These are phyloP conservation scores for Sternarchorhynchus goeldii DNA, from an alignment of 2,797 vertebrate genomes.

Conservation along the genomic window DNA sequence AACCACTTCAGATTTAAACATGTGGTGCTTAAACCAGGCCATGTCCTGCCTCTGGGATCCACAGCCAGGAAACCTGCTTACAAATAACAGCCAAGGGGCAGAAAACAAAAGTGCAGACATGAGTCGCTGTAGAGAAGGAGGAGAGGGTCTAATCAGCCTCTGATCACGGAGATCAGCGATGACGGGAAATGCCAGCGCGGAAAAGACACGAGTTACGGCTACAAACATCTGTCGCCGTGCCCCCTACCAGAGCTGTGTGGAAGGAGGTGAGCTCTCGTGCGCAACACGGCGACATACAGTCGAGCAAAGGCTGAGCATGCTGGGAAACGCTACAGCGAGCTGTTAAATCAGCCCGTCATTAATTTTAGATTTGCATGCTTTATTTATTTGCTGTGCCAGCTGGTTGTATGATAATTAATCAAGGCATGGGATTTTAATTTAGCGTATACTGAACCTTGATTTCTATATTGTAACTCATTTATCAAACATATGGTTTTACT, in stretches of 20 bases:
- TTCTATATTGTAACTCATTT: constrained; percentile 52
- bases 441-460: constrained; percentile 47
- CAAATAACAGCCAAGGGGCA: too few species aligned
- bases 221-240: background rate
- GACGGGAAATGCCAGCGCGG: background rate
- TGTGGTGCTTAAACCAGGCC: too few species aligned
- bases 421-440: constrained; percentile 62
- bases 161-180: background rate
- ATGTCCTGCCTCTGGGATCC: too few species aligned
- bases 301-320: background rate
- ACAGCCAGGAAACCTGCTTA: too few species aligned
- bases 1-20: too few species aligned
- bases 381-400: constrained; percentile 49
- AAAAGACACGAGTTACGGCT: background rate
- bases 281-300: background rate
- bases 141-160: background rate
- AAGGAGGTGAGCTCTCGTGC: background rate
- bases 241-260: background rate
- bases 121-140: background rate
- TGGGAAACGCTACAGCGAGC: constrained; percentile 37
- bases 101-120: background rate
- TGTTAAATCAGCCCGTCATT: constrained; percentile 48
- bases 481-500: constrained; percentile 56
- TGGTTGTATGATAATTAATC: constrained; percentile 56
- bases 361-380: constrained; percentile 36